Base-by-base conservation (phyloP, 2,797 vertebrate species). In the Chanos chanos region DNA sequence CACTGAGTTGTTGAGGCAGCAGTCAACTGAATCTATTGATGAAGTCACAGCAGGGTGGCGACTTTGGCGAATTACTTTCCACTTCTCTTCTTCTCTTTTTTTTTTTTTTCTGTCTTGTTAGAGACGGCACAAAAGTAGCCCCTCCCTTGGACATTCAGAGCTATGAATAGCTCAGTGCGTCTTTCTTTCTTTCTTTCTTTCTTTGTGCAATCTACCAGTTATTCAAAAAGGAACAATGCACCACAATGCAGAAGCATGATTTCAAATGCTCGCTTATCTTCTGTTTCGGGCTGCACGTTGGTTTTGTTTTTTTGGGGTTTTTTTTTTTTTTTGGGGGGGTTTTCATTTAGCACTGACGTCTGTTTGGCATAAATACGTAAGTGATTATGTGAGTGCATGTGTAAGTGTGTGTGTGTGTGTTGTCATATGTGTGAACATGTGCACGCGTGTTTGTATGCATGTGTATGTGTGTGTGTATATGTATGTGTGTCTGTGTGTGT, bases 221-320 rank as follows among this genome's bases (percentile, higher is more conserved):
- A 68, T 45, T 68, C 47, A 69, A 47, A 31, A 25, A 7, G 41
- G 43, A 39, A 40, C 44, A 63, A 63, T 39, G 52, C 59, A 53
- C 43, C 10, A 16, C 48, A 28, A 15, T 44, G 27, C 28, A 21
- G 49, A 28, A 37, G 44, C 24, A 47, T 33, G 43, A 47, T 62
- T 50, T 51, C 37, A 62, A 51, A 57, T n/a, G 68, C 51, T 61
- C 27, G 41, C 51, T 39, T 27, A 30, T 48, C 34, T 54, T 41
- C 16, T 30, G 4, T 4, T 58, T 41, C 43, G 33, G 30, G 50
- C 50, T 50, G 48, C n/a, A n/a, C n/a, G n/a, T n/a, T n/a, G n/a
- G n/a, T n/a, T n/a, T 50, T 19, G 37, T 24, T 43, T 50, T 65
- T 62, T 54, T 19, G 15, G 21, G 45, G 39, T 66, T 39, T 27